Evolutionary conservation across 2,797 vertebrate species (phyloP), one percentile per base, ranked within the genome.

Genomic region (Cyclopterus lumpus): DNA sequence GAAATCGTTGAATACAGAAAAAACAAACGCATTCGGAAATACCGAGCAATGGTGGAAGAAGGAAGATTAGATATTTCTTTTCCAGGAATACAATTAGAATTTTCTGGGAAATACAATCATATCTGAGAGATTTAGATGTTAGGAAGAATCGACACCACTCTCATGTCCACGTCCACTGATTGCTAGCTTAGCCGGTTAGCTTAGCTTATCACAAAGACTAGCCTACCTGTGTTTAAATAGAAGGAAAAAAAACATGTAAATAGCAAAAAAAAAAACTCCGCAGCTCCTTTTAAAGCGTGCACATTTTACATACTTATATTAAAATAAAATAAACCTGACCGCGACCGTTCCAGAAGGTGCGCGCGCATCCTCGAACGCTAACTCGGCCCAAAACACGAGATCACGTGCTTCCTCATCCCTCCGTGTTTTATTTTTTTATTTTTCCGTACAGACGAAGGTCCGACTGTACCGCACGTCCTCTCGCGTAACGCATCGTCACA

Each of bases 401-500:
- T 59, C 57, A 36, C 20, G 42, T 49, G 1, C 62, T 55, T 67
- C 42, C 44, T 65, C 6, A 12, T 24, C 32, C 3, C 30, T 62
- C 0, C 26, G 24, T 44, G 7, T 64, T 70, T 54, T 55, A 9
- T 36, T 36, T 36, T 10, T 36, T 9, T 7, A 34, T 36, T 34
- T 34, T 34, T 59, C 22, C 64, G 38, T 22, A 12, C 22, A 30
- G 30, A 26, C 28, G 40, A 20, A 7, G 60, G 70, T 59, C 42
- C 46, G 12, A 58, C 34, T 49, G 46, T 30, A 68, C 54, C 46
- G 69, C 71, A 49, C 26, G 58, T 53, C n/a, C n/a, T 14, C 5
- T 53, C 11, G 15, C 20, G 53, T 68, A 11, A 86, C 62, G 70
- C 38, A 69, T 71, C 57, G 18, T 22, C 59, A 30, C 15, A 30